Percentiles rank a stretch among this genome's conserved stretches.
Conservation (phyloP, 2,797 vertebrate genomes). For the Avahi laniger region DNA sequence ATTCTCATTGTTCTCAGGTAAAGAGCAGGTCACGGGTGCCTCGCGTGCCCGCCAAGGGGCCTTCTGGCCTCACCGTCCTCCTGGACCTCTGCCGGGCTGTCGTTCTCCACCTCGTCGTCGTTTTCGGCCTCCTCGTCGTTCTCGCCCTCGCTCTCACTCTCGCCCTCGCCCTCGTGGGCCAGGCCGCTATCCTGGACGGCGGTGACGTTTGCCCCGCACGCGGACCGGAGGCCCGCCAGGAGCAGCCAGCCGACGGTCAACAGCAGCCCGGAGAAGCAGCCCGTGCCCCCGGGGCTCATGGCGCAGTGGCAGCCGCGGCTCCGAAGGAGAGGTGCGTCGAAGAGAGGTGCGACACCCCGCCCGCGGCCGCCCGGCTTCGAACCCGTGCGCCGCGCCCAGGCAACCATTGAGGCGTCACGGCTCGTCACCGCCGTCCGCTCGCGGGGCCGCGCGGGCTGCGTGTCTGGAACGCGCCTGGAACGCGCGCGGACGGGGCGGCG, state of each 20-base stretch:
- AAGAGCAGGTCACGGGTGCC: neutral
- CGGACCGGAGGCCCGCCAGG: slow-evolving; percentile 37
- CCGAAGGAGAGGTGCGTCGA: neutral
- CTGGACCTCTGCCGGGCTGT: neutral
- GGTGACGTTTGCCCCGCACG: slow-evolving; percentile 37
- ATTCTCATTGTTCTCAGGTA: neutral
- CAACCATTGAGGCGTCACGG: slow-evolving; percentile 72
- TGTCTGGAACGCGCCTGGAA: no score
- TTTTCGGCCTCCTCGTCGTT: neutral
- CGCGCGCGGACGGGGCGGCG: no score
- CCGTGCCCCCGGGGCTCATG: slow-evolving; percentile 53
- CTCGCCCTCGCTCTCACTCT: neutral
- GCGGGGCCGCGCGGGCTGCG: neutral
- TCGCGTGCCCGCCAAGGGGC: fast-evolving
- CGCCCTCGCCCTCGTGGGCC: neutral
- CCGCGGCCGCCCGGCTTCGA: neutral
- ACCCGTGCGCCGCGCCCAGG: neutral
- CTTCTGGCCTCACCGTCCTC: slow-evolving; percentile 34
- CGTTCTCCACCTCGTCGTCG: neutral
- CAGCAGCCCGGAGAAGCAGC: slow-evolving; percentile 41
- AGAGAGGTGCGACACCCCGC: neutral
- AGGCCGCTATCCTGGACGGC: neutral
- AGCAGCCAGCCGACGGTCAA: slow-evolving; percentile 58
- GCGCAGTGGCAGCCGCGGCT: neutral
- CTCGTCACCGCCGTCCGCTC: neutral